Percentiles rank a stretch among this genome's conserved stretches.
Conservation (phyloP, 1,140 invertebrate genomes). For the Diachasma alloeum region DNA sequence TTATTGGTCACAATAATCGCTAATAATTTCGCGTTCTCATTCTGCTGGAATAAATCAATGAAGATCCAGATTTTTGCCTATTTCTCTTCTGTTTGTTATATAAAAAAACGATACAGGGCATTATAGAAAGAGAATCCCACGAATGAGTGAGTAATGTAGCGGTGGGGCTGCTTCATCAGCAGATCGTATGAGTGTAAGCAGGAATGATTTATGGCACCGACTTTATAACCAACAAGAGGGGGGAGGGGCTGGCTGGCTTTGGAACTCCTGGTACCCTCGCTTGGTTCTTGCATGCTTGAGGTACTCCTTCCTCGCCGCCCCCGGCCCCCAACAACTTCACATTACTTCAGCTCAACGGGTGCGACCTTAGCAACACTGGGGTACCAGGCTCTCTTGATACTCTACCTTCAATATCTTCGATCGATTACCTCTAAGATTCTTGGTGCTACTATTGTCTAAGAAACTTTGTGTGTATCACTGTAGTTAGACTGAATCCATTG, state of each 20-base stretch:
- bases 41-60: too few relatives aligned
- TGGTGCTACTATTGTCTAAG: not conserved
- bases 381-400: not conserved
- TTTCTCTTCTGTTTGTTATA: not conserved
- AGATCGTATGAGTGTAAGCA: slow-evolving; percentile 26
- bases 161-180: slow-evolving; percentile 8
- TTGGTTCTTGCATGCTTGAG: not conserved
- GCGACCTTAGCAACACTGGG: slow-evolving; percentile 25
- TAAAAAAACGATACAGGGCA: not conserved
- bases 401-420: not conserved
- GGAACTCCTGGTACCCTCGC: not conserved
- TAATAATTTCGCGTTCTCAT: too few relatives aligned
- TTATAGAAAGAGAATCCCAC: not conserved
- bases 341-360: not conserved
- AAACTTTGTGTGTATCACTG: too few relatives aligned
- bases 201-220: slow-evolving; percentile 34
- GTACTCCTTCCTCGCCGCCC: not conserved
- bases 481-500: too few relatives aligned
- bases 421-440: not conserved
- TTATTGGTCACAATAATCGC: too few relatives aligned
- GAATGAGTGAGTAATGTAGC: not conserved
- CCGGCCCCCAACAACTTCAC: not conserved
- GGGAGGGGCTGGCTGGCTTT: not conserved
- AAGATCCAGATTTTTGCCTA: too few relatives aligned
- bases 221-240: not conserved